Evolutionary conservation across 2,888 invertebrate species (phyloP).

Genomic region (Sesia bembeciformis): DNA sequence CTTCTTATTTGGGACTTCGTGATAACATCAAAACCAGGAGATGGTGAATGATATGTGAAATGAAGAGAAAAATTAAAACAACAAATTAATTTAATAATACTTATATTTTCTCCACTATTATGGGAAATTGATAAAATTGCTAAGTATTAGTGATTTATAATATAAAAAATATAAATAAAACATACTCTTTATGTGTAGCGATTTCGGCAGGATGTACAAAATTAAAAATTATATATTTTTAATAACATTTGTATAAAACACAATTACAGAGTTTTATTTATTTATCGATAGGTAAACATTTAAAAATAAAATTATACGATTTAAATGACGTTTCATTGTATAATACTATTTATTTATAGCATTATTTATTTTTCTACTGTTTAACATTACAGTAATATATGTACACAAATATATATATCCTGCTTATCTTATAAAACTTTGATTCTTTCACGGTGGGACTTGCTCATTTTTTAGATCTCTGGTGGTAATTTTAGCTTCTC

Average conservation of each 20-base stretch:
- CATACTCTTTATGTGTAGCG: neutral
- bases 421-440: slow-evolving; percentile 54
- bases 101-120: slow-evolving; percentile 49
- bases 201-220: slow-evolving; percentile 2
- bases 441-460: slow-evolving; percentile 67
- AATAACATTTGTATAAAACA: slow-evolving; percentile 2
- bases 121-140: slow-evolving; percentile 41
- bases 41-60: too few species aligned
- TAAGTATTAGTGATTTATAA: slow-evolving; percentile 39
- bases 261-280: slow-evolving; percentile 2
- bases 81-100: slow-evolving; percentile 37
- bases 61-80: neutral
- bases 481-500: slow-evolving; percentile 56
- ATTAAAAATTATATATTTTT: neutral
- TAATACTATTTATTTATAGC: slow-evolving; percentile 16
- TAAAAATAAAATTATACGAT: slow-evolving; percentile 9
- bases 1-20: too few species aligned
- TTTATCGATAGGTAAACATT: slow-evolving; percentile 5
- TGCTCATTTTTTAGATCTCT: slow-evolving; percentile 51
- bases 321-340: slow-evolving; percentile 17
- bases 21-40: too few species aligned
- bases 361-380: slow-evolving; percentile 26
- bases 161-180: slow-evolving; percentile 21
- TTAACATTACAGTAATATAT: slow-evolving; percentile 34
- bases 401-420: slow-evolving; percentile 43